Base-by-base conservation (phyloP, 1,140 invertebrate genomes). In the Maniola jurtina region DNA sequence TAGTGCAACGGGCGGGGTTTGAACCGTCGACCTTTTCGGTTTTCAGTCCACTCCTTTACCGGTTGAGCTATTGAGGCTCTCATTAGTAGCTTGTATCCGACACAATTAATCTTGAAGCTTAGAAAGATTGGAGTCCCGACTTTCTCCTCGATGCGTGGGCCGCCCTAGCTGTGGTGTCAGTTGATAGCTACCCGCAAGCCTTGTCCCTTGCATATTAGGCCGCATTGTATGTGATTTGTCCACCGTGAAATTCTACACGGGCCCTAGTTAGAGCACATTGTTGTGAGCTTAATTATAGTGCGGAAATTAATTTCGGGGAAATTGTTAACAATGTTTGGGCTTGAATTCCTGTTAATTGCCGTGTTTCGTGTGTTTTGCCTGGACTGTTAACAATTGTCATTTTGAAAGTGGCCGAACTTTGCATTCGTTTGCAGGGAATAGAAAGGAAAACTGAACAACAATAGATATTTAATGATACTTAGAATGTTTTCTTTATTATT, bases 181-280 rank as follows among this genome's bases (percentile, higher is more conserved):
- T 61, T 66, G 57, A 61, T 55, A 66, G 10, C 47, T 40, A 58
- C 64, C 48, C 58, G 25, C 57, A 66, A 66, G 58, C 36, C 64
- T 60, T 59, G 64, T 61, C 48, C 64, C 25, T n/a, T 66, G 57
- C 64, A 66, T 61, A 61, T 66, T 66, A 66, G 56, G 57, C 36
- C 33, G 64, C 35, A 60, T 66, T 66, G 64, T 66, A n/a, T 50
- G 48, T 54, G 58, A 66, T 66, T 55, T 60, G 64, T 66, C 57
- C 64, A 66, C 47, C 64, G 50, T 66, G 64, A 66, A 66, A 66
- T 45, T 59, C 57, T 59, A 66, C 38, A 61, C 47, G 34, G 47
- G 35, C 47, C 50, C 47, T 61, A 61, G 42, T 45, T 45, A 45
- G 42, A 45, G 42, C 42, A 45, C 48, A 52, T 52, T 52, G 60